Evolutionary conservation across 2,113 vertebrate genomes (phyloP).

Genomic region (Nicator chloris): DNA sequence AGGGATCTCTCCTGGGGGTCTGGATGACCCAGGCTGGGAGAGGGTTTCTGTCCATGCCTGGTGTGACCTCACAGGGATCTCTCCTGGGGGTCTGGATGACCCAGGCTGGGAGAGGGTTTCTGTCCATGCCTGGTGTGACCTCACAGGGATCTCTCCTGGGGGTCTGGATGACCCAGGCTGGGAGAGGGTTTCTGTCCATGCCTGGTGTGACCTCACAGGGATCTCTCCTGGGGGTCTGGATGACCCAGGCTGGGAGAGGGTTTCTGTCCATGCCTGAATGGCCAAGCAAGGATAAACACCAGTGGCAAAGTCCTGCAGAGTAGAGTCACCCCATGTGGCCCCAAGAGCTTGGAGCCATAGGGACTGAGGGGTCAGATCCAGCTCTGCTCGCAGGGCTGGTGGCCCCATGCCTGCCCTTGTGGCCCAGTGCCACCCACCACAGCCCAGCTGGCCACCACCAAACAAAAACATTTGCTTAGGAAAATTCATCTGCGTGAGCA

Average conservation of each 20-base stretch:
- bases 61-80: neutral
- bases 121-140: neutral
- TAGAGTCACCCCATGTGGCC: accelerated
- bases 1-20: neutral
- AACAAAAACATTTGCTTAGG: neutral
- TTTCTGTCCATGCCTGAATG: too few species aligned
- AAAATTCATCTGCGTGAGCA: neutral
- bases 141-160: neutral
- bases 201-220: neutral
- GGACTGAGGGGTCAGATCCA: neutral
- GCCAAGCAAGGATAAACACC: neutral
- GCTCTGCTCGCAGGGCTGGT: neutral
- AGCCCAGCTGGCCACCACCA: neutral
- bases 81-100: accelerated
- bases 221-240: neutral
- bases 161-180: accelerated
- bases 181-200: neutral
- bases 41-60: neutral
- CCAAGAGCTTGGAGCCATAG: accelerated
- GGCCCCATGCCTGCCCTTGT: accelerated
- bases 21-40: accelerated
- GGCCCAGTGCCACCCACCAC: neutral
- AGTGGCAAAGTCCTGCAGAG: neutral
- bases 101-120: accelerated
- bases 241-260: accelerated